Conservation (phyloP, 2,888 invertebrate genomes). For the Drosophila tripunctata region DNA sequence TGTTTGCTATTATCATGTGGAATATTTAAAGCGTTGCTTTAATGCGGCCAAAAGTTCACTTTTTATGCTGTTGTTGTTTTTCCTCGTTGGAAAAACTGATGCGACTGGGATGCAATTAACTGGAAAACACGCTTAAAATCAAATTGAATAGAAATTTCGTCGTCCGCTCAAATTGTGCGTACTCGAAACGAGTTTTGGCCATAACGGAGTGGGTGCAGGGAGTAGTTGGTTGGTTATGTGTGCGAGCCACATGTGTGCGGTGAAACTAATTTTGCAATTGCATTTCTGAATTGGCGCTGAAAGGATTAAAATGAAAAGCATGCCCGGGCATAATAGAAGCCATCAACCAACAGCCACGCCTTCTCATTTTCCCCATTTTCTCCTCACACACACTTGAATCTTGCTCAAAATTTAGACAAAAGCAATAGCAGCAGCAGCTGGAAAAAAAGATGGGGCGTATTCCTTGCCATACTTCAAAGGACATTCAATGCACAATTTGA, state of each 20-base stretch:
- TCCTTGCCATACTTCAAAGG: constrained; percentile 32
- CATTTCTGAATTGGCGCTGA: constrained; percentile 65
- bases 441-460: constrained; percentile 6
- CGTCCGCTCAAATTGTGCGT: constrained; percentile 76
- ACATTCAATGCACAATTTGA: constrained; percentile 59
- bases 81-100: constrained; percentile 50
- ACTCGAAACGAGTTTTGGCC: constrained; percentile 11
- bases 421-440: not conserved
- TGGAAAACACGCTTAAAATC: constrained; percentile 80
- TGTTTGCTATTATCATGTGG: constrained; percentile 56
- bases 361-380: not conserved
- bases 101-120: constrained; percentile 72
- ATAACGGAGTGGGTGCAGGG: not conserved
- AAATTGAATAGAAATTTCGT: constrained; percentile 80
- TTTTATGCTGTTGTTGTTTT: constrained; percentile 23
- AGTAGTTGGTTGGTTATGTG: too few relatives aligned
- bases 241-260: constrained; percentile 35
- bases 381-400: not conserved
- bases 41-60: constrained; percentile 78
- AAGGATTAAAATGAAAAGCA: constrained; percentile 75
- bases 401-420: constrained; percentile 35
- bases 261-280: constrained; percentile 75
- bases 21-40: constrained; percentile 68
- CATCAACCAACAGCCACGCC: constrained; percentile 28
- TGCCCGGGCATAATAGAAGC: constrained; percentile 60